These are phyloP conservation scores for Ooceraea biroi DNA, from an alignment of 1,140 invertebrate genomes.

Conservation along the genomic window DNA sequence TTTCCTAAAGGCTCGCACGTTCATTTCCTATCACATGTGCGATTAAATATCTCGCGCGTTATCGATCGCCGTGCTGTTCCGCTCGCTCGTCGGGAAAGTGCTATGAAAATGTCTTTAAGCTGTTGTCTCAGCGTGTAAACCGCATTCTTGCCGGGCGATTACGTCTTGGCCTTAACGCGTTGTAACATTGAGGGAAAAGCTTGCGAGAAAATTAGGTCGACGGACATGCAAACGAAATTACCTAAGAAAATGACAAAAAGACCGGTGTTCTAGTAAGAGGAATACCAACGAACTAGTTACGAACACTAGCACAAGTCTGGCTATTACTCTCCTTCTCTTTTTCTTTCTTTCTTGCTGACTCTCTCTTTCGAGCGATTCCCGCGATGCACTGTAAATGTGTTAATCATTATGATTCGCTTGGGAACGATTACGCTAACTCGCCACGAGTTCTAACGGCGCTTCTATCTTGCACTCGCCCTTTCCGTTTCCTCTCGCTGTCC, in stretches of 20 bases:
- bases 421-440: background rate
- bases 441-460: background rate
- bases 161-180: background rate
- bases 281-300: conserved; percentile 8
- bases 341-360: background rate
- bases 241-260: background rate
- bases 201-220: conserved; percentile 6
- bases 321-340: background rate
- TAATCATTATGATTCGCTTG: conserved; percentile 37
- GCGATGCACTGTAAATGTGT: background rate
- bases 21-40: background rate
- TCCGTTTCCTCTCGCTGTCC: background rate
- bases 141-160: background rate
- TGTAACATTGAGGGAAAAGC: background rate
- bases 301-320: background rate
- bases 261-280: background rate
- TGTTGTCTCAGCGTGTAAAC: background rate
- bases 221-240: conserved; percentile 15
- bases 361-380: background rate
- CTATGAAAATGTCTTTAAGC: background rate
- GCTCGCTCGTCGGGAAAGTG: background rate
- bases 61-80: background rate
- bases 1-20: background rate
- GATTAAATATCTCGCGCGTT: background rate
- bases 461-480: no score